Evolutionary conservation across 1,140 invertebrate species (phyloP).

Genomic region (Asobara japonica): DNA sequence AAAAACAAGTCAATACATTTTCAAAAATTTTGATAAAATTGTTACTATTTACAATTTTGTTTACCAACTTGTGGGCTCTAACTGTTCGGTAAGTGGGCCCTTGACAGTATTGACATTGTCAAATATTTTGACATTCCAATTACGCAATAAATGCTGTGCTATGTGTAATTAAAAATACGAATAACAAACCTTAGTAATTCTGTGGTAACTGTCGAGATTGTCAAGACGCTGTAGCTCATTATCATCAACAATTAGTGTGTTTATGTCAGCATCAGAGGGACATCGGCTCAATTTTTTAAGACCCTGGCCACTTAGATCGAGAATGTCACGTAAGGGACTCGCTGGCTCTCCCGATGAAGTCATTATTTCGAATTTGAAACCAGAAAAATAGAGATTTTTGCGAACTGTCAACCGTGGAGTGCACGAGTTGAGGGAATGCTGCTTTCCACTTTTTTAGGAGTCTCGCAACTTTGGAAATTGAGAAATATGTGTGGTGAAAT

Average conservation of each 20-base stretch:
- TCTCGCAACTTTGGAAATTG: background rate
- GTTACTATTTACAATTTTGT: too few species aligned
- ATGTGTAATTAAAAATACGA: constrained; percentile 32
- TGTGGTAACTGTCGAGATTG: constrained; percentile 83
- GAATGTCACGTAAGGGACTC: constrained; percentile 49
- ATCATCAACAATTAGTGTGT: constrained; percentile 83
- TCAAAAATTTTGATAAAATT: too few species aligned
- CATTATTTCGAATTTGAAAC: constrained; percentile 9
- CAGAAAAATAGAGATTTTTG: background rate
- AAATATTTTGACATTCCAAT: too few species aligned
- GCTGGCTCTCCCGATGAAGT: constrained; percentile 38
- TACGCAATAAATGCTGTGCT: too few species aligned
- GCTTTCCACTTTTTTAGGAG: background rate
- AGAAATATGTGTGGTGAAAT: background rate
- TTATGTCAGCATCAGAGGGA: constrained; percentile 73
- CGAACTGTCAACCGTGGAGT: constrained; percentile 11
- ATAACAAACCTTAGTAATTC: constrained; percentile 78
- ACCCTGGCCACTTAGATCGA: constrained; percentile 76
- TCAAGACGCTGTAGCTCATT: constrained; percentile 88
- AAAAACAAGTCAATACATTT: too few species aligned
- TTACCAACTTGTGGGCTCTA: too few species aligned
- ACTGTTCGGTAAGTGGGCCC: too few species aligned
- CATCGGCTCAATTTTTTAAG: constrained; percentile 80
- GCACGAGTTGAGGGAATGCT: background rate
- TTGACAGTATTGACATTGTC: too few species aligned